These are phyloP conservation scores for Protonibea diacanthus DNA, from an alignment of 2,797 vertebrate species.

Conservation along the genomic window DNA sequence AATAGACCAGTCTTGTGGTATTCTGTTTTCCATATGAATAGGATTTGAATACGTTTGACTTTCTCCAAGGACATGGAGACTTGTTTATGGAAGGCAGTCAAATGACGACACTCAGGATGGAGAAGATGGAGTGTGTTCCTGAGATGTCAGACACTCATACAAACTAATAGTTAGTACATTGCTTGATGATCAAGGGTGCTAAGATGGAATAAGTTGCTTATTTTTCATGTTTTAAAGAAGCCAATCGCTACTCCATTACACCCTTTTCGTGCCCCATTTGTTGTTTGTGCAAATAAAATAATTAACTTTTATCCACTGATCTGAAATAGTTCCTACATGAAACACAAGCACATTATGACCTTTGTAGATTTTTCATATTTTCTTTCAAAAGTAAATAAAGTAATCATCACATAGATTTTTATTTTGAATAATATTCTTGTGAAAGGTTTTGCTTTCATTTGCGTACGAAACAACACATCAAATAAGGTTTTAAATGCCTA, in stretches of 20 bases:
- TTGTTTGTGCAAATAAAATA: constrained; percentile 13
- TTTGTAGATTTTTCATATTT: not conserved
- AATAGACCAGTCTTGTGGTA: constrained; percentile 11
- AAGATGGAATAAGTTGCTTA: not conserved
- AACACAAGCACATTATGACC: not conserved
- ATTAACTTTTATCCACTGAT: not conserved
- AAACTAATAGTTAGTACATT: not conserved
- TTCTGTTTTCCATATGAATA: constrained; percentile 16
- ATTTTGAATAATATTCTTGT: not conserved
- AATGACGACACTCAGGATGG: not conserved
- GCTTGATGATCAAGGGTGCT: not conserved
- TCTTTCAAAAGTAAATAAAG: too few relatives aligned
- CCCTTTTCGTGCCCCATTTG: not conserved
- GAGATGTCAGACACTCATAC: not conserved
- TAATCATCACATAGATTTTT: not conserved
- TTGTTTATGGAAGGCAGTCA: constrained; percentile 9
- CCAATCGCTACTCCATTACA: not conserved
- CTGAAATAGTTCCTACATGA: not conserved
- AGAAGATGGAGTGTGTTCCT: not conserved
- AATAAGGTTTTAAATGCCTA: not conserved
- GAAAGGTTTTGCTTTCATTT: not conserved
- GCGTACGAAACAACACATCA: constrained; percentile 4
- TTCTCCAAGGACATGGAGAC: constrained; percentile 29
- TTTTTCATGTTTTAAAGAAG: not conserved
- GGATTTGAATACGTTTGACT: constrained; percentile 53